A percentile compares a stretch with the other conserved stretches of the same genome.
Evolutionary conservation across 2,113 vertebrate species (phyloP).

Genomic region (Gorsachius goisagi): DNA sequence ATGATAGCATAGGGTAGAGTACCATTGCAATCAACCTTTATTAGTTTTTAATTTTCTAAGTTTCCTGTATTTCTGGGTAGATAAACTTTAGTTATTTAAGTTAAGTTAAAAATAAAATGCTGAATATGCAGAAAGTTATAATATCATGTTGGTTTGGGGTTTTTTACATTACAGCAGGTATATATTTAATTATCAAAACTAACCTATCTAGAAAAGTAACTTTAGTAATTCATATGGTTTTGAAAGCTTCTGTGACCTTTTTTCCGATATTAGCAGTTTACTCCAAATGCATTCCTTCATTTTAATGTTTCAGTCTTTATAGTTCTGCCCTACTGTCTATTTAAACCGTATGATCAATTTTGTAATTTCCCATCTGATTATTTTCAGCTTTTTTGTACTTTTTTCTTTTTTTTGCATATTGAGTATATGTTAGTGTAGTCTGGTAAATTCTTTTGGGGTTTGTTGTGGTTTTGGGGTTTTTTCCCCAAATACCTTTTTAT

Average conservation of each 20-base stretch:
- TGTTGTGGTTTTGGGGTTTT: neutral
- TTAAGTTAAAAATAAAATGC: neutral
- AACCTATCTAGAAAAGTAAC: neutral
- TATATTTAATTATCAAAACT: neutral
- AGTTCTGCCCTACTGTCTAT: neutral
- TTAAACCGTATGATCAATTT: neutral
- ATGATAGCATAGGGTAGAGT: neutral
- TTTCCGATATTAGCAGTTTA: neutral
- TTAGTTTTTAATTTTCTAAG: neutral
- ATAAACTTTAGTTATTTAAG: neutral
- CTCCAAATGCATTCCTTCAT: neutral
- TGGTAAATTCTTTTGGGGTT: fast-evolving
- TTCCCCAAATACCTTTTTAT: neutral
- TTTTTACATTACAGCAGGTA: neutral
- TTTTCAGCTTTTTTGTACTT: neutral
- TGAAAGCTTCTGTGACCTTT: neutral
- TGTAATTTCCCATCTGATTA: neutral
- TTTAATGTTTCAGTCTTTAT: neutral
- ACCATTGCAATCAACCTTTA: neutral
- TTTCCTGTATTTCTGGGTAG: neutral
- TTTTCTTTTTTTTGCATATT: neutral
- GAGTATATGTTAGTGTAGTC: neutral
- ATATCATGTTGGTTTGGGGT: neutral
- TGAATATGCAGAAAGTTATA: neutral
- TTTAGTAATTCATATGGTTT: neutral